Conservation (phyloP, 2,888 invertebrate species). For the Schizaphis graminum region DNA sequence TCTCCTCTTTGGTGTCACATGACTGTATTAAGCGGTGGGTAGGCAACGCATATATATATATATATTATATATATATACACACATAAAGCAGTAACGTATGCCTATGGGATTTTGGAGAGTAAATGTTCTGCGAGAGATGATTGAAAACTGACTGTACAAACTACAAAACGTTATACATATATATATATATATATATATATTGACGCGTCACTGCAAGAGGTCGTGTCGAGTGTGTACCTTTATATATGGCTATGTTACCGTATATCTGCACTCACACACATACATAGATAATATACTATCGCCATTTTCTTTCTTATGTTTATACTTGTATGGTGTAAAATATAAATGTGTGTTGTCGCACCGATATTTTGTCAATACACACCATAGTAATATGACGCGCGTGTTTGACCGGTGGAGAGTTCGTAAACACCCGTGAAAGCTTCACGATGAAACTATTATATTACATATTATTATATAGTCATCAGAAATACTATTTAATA, state of each 20-base stretch:
- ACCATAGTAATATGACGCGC: not conserved
- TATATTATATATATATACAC: not conserved
- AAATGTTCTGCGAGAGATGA: not conserved
- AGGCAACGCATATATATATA: not conserved
- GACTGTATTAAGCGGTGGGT: not conserved
- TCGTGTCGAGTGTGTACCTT: not conserved
- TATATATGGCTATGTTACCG: not conserved
- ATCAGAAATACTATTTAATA: not conserved
- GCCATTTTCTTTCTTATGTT: not conserved
- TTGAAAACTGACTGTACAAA: constrained; percentile 3
- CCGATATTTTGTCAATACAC: not conserved
- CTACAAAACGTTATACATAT: not conserved
- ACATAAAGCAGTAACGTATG: not conserved
- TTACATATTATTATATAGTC: not conserved
- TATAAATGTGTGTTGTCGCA: not conserved
- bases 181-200: not conserved
- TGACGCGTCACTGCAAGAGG: not conserved
- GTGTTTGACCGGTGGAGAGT: not conserved
- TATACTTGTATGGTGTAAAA: not conserved
- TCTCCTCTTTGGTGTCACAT: not conserved
- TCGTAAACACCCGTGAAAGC: not conserved
- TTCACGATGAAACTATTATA: not conserved
- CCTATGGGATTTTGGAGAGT: constrained; percentile 14
- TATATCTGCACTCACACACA: not conserved
- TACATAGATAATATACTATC: not conserved